Conservation (phyloP, 1,140 invertebrate genomes). For the Dreissena rostriformis region DNA sequence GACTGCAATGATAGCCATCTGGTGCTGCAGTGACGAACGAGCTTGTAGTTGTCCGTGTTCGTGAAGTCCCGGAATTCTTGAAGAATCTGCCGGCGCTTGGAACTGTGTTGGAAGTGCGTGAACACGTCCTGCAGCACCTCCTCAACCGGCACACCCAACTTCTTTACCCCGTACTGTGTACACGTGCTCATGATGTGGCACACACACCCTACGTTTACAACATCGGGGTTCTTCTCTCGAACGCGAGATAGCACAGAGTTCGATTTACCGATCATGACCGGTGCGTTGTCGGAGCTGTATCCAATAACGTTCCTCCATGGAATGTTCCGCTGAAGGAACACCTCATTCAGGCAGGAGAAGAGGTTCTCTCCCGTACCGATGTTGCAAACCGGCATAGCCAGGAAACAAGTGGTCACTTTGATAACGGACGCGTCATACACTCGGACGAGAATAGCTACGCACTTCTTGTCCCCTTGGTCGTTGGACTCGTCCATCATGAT, state of each 20-base stretch:
- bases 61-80: slow-evolving; percentile 48
- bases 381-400: slow-evolving; percentile 35
- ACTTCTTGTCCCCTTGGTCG: slow-evolving; percentile 13
- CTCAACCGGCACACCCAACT: slow-evolving; percentile 4
- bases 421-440: neutral
- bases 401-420: slow-evolving; percentile 5
- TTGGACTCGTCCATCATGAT: slow-evolving; percentile 24
- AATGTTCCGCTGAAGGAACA: slow-evolving; percentile 2
- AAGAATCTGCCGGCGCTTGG: slow-evolving; percentile 41
- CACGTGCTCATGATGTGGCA: slow-evolving; percentile 26
- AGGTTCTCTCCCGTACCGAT: neutral
- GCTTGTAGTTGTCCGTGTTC: slow-evolving; percentile 47
- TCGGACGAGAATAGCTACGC: slow-evolving; percentile 23
- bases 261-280: slow-evolving; percentile 35
- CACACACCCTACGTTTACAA: slow-evolving; percentile 27
- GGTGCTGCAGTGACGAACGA: slow-evolving; percentile 58
- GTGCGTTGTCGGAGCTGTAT: slow-evolving; percentile 33
- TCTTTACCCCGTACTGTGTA: neutral
- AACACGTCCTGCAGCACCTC: slow-evolving; percentile 37
- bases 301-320: slow-evolving; percentile 13
- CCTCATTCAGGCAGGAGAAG: slow-evolving; percentile 14
- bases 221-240: slow-evolving; percentile 23
- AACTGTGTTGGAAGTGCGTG: slow-evolving; percentile 45
- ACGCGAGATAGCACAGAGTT: slow-evolving; percentile 36
- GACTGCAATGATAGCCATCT: slow-evolving; percentile 50